A percentile compares a stretch with the other conserved stretches of the same genome.
These are phyloP conservation scores for Turritopsis rubra DNA, from an alignment of 30 jellyfish, hydroid and myxozoan genomes.

Conservation along the genomic window DNA sequence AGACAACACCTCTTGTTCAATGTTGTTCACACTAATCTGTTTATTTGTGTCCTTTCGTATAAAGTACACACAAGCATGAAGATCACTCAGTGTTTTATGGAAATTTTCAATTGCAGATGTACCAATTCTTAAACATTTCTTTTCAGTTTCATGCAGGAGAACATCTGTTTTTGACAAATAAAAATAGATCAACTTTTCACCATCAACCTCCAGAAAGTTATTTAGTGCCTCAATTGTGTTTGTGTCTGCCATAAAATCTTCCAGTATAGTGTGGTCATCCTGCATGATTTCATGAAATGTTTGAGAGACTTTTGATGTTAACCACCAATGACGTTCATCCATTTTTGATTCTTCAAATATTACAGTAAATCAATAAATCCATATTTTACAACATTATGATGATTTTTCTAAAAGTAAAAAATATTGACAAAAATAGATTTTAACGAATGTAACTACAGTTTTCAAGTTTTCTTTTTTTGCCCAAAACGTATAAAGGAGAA, in stretches of 20 bases:
- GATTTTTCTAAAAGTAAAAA: too few relatives aligned
- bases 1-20: slow-evolving; percentile 52
- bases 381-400: neutral
- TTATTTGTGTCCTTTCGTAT: slow-evolving; percentile 38
- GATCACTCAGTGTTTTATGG: slow-evolving; percentile 24
- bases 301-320: slow-evolving; percentile 59
- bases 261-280: slow-evolving; percentile 34
- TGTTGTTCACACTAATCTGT: slow-evolving; percentile 44
- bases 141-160: slow-evolving; percentile 3
- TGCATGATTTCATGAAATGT: slow-evolving; percentile 40
- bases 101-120: slow-evolving; percentile 41
- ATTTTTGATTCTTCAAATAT: too few relatives aligned
- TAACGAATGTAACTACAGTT: too few relatives aligned
- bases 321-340: slow-evolving; percentile 95
- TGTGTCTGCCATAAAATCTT: slow-evolving; percentile 55
- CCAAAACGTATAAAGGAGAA: too few relatives aligned
- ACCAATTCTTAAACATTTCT: slow-evolving; percentile 33
- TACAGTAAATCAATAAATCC: neutral
- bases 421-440: too few relatives aligned
- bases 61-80: slow-evolving; percentile 33
- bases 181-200: slow-evolving; percentile 38
- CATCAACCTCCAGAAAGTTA: slow-evolving; percentile 44
- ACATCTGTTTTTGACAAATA: slow-evolving; percentile 26
- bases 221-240: slow-evolving; percentile 43
- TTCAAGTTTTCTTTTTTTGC: too few relatives aligned